These are phyloP conservation scores for Chaunax sp. DNA, from an alignment of 2,797 vertebrate genomes.

Conservation along the genomic window DNA sequence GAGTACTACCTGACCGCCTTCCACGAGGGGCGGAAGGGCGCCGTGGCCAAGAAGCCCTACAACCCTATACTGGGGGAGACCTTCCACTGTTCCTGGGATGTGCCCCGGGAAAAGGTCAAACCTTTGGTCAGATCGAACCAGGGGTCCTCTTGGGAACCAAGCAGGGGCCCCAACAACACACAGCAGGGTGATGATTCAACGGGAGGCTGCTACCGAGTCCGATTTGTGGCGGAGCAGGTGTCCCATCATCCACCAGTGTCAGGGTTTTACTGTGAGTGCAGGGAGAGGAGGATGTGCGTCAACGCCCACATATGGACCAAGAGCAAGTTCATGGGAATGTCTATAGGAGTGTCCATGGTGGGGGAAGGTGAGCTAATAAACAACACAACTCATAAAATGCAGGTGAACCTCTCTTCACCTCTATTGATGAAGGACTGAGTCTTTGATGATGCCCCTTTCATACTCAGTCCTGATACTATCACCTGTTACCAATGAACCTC, in stretches of 20 bases:
- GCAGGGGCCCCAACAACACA: slow-evolving; percentile 59
- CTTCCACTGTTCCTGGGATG: slow-evolving; percentile 95
- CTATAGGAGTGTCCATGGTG: slow-evolving; percentile 95
- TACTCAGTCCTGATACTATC: too few species aligned
- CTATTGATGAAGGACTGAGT: too few species aligned
- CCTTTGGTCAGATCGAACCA: slow-evolving; percentile 76
- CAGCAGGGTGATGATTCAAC: slow-evolving; percentile 59
- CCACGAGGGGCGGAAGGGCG: slow-evolving; percentile 93
- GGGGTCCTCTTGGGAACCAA: slow-evolving; percentile 52
- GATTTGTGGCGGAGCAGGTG: slow-evolving; percentile 94
- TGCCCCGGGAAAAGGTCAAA: slow-evolving; percentile 89
- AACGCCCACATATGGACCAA: slow-evolving; percentile 94
- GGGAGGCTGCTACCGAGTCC: slow-evolving; percentile 82
- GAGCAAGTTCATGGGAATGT: slow-evolving; percentile 99
- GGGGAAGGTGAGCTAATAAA: slow-evolving; percentile 90
- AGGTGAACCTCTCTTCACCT: too few species aligned
- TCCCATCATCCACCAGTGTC: slow-evolving; percentile 95
- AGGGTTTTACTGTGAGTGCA: slow-evolving; percentile 95
- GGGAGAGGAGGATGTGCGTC: slow-evolving; percentile 90
- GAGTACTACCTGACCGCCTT: slow-evolving; percentile 97
- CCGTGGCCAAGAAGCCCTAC: slow-evolving; percentile 96
- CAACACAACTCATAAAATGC: too few species aligned
- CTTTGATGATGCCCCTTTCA: too few species aligned
- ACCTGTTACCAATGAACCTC: too few species aligned
- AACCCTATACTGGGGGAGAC: slow-evolving; percentile 95